phyloP scores from a whole-genome alignment of 2,113 vertebrate species.

The Cacatua alba region DNA sequence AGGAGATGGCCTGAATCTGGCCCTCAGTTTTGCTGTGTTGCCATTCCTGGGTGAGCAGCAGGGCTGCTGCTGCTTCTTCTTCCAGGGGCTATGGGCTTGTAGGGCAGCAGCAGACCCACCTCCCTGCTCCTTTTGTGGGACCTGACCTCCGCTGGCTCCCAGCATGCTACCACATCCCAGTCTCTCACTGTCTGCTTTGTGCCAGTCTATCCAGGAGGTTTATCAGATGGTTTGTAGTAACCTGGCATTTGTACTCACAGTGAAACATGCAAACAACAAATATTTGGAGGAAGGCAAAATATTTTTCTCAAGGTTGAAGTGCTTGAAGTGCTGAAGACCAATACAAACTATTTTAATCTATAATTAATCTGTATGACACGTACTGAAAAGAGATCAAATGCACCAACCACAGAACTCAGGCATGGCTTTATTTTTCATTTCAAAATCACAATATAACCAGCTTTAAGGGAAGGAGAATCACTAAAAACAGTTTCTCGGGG shows the following conservation, averaged over 20 bases:
- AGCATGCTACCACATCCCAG: neutral
- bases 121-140: neutral
- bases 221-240: neutral
- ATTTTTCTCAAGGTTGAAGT: neutral
- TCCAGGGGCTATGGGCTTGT: fast-evolving
- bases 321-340: neutral
- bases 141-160: neutral
- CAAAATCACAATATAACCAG: conserved; percentile 24
- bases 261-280: neutral
- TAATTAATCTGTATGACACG: neutral
- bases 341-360: conserved; percentile 42
- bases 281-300: neutral
- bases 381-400: conserved; percentile 32
- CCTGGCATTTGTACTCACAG: neutral
- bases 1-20: neutral
- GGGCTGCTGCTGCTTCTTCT: neutral
- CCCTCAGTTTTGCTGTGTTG: neutral
- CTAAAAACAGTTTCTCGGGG: conserved; percentile 2
- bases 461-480: conserved; percentile 23
- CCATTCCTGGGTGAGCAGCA: fast-evolving
- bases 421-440: neutral
- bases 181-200: neutral
- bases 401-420: neutral
- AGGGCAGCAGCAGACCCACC: neutral
- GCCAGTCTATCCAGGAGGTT: neutral